Conservation (phyloP, 1,140 invertebrate genomes). For the Papilio xuthus region DNA sequence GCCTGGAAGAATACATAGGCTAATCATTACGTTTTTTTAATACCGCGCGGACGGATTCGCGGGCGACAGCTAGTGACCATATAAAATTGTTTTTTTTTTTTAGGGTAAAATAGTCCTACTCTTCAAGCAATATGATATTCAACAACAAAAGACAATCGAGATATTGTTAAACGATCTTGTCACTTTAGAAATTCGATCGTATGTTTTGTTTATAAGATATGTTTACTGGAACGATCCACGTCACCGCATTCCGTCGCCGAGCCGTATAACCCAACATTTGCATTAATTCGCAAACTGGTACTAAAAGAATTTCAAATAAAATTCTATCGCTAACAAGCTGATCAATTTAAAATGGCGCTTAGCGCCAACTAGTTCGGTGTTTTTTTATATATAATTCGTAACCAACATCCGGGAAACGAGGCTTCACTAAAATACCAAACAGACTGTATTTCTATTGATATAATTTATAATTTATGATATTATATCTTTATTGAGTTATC, state of each 20-base stretch:
- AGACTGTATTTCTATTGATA: conserved; percentile 33
- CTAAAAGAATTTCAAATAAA: conserved; percentile 60
- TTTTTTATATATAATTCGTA: conserved; percentile 45
- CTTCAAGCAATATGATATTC: background rate
- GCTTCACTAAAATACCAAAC: conserved; percentile 38
- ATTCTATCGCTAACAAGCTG: conserved; percentile 60
- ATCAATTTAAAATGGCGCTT: conserved; percentile 65
- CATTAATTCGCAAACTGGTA: conserved; percentile 68
- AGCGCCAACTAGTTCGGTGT: conserved; percentile 52
- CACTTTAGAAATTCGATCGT: conserved; percentile 41
- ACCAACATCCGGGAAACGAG: conserved; percentile 62
- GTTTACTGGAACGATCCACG: conserved; percentile 51
- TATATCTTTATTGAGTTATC: conserved; percentile 27
- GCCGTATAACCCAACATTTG: conserved; percentile 57
- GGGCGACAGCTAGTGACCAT: background rate
- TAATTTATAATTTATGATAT: conserved; percentile 36
- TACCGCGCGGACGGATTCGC: too few relatives aligned
- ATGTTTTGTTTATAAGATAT: conserved; percentile 54
- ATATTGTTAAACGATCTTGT: conserved; percentile 7
- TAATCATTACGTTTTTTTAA: too few relatives aligned
- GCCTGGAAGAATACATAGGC: too few relatives aligned
- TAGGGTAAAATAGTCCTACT: background rate
- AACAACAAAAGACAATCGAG: conserved; percentile 22
- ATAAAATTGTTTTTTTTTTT: background rate
- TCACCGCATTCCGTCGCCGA: conserved; percentile 59